Evolutionary conservation across 2,888 invertebrate species (phyloP).

Genomic region (Iphiclides podalirius): DNA sequence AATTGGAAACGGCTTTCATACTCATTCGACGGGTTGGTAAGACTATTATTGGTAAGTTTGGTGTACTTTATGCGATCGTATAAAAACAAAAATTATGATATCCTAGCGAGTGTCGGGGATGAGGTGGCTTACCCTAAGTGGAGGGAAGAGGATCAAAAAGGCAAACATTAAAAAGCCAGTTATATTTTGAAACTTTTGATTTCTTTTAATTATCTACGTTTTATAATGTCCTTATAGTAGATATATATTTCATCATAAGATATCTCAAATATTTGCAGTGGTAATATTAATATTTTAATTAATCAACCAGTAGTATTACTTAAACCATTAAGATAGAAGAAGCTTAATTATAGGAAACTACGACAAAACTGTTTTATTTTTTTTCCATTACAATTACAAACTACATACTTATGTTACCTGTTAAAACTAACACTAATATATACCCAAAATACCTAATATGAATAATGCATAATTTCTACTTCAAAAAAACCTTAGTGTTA

Average conservation of each 20-base stretch:
- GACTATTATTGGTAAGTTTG: conserved; percentile 56
- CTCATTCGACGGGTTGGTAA: conserved; percentile 52
- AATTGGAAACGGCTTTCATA: conserved; percentile 22
- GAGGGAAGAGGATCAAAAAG: conserved; percentile 35
- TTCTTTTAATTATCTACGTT: conserved; percentile 82
- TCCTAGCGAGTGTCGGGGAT: conserved; percentile 25
- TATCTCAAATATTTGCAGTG: conserved; percentile 81
- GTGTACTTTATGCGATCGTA: conserved; percentile 43
- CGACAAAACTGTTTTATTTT: conserved; percentile 73
- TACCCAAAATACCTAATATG: conserved; percentile 81
- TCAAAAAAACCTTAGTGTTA: conserved; percentile 70
- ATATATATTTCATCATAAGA: conserved; percentile 81
- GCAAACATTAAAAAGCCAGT: conserved; percentile 75
- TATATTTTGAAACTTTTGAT: conserved; percentile 78
- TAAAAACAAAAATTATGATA: conserved; percentile 78
- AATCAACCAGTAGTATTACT: conserved; percentile 79
- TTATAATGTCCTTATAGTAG: conserved; percentile 81
- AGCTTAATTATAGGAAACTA: conserved; percentile 80
- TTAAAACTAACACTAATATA: conserved; percentile 79
- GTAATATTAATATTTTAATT: conserved; percentile 80
- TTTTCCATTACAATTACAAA: conserved; percentile 76
- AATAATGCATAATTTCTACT: conserved; percentile 79
- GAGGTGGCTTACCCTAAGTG: conserved; percentile 34
- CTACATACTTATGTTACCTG: conserved; percentile 79
- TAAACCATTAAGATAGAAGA: conserved; percentile 79